These are phyloP conservation scores for Cherax destructor DNA, from an alignment of 1,140 invertebrate genomes.

Conservation along the genomic window DNA sequence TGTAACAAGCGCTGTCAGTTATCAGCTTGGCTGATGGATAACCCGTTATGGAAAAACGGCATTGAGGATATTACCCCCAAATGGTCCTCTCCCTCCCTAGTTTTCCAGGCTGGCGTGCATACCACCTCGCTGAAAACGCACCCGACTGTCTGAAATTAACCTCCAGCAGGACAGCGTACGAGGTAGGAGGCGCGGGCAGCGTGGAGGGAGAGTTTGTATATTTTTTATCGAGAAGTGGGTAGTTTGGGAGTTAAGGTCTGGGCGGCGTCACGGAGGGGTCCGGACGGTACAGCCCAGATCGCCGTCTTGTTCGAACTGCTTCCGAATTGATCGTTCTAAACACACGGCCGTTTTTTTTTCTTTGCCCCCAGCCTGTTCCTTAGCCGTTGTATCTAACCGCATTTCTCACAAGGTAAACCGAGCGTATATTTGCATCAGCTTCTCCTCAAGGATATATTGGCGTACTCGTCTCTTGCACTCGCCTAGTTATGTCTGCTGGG, in stretches of 20 bases:
- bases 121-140: neutral
- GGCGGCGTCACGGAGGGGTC: neutral
- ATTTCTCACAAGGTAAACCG: neutral
- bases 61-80: too few relatives aligned
- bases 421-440: neutral
- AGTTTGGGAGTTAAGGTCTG: neutral
- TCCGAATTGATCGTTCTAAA: too few relatives aligned
- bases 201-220: neutral
- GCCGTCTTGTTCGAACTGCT: too few relatives aligned
- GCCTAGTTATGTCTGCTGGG: too few relatives aligned
- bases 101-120: neutral
- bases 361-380: neutral
- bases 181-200: neutral
- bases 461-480: neutral
- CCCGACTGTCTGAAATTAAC: too few relatives aligned
- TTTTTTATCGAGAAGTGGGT: neutral
- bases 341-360: neutral
- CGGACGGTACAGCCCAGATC: conserved; percentile 17
- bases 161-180: too few relatives aligned
- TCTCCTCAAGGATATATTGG: too few relatives aligned
- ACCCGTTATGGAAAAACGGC: too few relatives aligned
- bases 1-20: neutral
- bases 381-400: neutral
- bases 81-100: too few relatives aligned
- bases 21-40: neutral